Base-by-base conservation (phyloP, 2,797 vertebrate species). In the Limosa lapponica region DNA sequence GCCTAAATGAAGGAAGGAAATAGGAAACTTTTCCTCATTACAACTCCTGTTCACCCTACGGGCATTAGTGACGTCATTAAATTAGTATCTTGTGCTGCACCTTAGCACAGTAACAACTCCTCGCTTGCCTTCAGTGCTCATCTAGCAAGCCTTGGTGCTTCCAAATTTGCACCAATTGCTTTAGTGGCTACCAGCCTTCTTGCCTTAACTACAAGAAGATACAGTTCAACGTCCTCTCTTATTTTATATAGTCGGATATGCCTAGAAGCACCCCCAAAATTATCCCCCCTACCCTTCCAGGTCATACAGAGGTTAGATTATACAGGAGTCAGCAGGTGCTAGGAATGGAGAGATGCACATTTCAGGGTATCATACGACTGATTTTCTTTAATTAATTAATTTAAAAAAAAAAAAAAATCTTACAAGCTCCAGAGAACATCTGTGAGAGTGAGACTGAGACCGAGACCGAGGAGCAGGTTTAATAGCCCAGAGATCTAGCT, bases 101-200 rank as follows among this genome's bases (percentile, higher is more conserved):
- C 8, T 49, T 22, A 59, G 57, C 2, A 0, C 22, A 22, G 20
- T 5, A 55, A 57, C 25, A 32, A 36, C 61, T 51, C 44, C 49
- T 75, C 3, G 0, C 25, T 39, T 34, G 16, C 36, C 43, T 32
- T 36, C 1, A 0, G 44, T 2, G 11, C 11, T 49, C 8, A 0
- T 13, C 24, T 34, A 36, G 39, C 32, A 65, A 85, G 37, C 7
- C 7, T 23, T n/a, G 30, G 22, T 23, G 18, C 77, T 82, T 54
- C 69, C 39, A 71, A 80, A 65, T 72, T 46, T 46, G 54, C 44
- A 75, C 17, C n/a, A 80, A 36, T 41, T 25, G 18, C 24, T n/a
- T 54, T 12, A 51, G 46, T 32, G 5, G 24, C 32, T 88, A 44
- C 62, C 64, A 54, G 16, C 20, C 37, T 73, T 78, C 13, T 11